Evolutionary conservation across 2,888 invertebrate genomes (phyloP).

Genomic region (Amphiduros pacificus): DNA sequence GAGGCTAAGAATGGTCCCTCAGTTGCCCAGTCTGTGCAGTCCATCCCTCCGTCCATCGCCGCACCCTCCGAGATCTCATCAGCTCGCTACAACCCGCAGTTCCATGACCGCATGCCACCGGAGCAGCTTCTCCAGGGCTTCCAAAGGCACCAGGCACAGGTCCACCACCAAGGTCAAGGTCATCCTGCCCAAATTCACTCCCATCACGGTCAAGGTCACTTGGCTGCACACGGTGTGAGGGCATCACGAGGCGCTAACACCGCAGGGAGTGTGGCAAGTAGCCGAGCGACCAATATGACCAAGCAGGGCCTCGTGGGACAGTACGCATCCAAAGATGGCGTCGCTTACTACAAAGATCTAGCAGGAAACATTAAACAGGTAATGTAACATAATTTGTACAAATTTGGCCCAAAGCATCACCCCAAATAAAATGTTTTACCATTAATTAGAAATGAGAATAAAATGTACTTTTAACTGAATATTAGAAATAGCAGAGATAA

Average conservation of each 20-base stretch:
- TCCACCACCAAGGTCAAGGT: not conserved
- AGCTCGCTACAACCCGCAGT: constrained; percentile 13
- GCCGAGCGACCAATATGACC: not conserved
- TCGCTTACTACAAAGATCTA: constrained; percentile 91
- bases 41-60: constrained; percentile 3
- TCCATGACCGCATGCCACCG: not conserved
- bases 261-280: constrained; percentile 1
- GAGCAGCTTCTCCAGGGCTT: not conserved
- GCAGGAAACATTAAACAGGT: constrained; percentile 91
- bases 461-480: too few relatives aligned
- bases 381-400: too few relatives aligned
- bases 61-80: constrained; percentile 25
- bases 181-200: too few relatives aligned
- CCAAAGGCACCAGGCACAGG: not conserved
- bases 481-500: too few relatives aligned
- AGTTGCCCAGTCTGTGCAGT: not conserved
- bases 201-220: not conserved
- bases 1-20: too few relatives aligned
- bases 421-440: too few relatives aligned
- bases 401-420: too few relatives aligned
- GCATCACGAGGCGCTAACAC: constrained; percentile 12
- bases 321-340: constrained; percentile 66
- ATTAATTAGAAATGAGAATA: too few relatives aligned
- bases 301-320: constrained; percentile 49
- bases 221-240: not conserved